Conservation (phyloP, 2,797 vertebrate genomes). For the Pogoniulus pusillus region DNA sequence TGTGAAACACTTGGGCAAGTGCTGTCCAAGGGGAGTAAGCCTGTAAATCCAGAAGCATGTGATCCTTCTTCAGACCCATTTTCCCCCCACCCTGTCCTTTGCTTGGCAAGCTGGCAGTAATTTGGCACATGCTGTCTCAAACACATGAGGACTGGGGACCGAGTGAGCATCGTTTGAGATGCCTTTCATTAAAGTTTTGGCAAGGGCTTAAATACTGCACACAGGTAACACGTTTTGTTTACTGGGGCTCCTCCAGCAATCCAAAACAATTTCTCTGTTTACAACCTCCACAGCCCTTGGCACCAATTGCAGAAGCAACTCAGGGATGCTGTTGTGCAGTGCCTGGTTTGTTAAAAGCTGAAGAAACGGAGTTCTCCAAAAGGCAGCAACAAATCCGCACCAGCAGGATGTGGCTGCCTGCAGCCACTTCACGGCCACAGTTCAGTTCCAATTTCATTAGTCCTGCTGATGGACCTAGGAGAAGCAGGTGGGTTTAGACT, state of each 20-base stretch:
- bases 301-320: not conserved
- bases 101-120: constrained; percentile 12
- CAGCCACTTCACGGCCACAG: not conserved
- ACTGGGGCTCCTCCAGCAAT: constrained; percentile 5
- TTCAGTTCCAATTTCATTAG: constrained; percentile 37
- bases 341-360: not conserved
- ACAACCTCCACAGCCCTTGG: not conserved
- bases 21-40: not conserved
- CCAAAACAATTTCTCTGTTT: not conserved
- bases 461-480: constrained; percentile 11
- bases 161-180: not conserved
- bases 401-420: not conserved
- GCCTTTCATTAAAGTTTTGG: constrained; percentile 13
- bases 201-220: not conserved
- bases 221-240: constrained; percentile 31
- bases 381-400: not conserved
- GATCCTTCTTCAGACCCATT: not conserved
- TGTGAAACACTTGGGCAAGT: not conserved
- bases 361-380: not conserved
- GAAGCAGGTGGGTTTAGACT: not conserved
- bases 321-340: not conserved
- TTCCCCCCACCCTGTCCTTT: not conserved
- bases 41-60: not conserved
- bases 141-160: not conserved
- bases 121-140: constrained; percentile 2